Evolutionary conservation across 2,113 vertebrate species (phyloP), one percentile per base, ranked within the genome.

Genomic region (Alligator sinensis): DNA sequence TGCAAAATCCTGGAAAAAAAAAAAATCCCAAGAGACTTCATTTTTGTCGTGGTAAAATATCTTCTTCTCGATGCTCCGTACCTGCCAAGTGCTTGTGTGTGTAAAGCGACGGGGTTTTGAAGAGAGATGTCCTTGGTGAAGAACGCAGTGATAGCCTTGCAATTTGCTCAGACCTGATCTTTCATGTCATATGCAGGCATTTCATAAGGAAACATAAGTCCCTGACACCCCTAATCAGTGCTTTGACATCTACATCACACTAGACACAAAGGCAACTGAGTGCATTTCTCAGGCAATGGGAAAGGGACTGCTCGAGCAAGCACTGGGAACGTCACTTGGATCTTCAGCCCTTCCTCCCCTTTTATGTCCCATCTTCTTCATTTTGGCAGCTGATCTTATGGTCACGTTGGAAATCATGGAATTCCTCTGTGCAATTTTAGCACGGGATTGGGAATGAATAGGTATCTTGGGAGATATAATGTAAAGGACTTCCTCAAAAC

Each of bases 71-170:
- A n/a, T 96, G 96, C 97, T 7, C 93, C 95, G 91, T 93, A 96
- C 87, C 95, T 97, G 90, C 95, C 93, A 92, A 94, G 3, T 0
- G 77, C 4, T 54, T 47, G 28, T 84, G 0, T 21, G 27, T 28
- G 79, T 89, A 91, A 28, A n/a, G 66, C 3, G 6, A 61, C 55
- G 62, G 79, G 86, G 85, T 28, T 22, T 89, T 92, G 95, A 89
- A 89, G 82, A 91, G 86, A 81, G 94, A 93, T 97, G 95, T 84
- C 96, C 96, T 96, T 96, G 95, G 95, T 34, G 0, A 92, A 75
- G 82, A 82, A 81, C 14, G 11, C 54, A 24, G 76, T 28, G 83
- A 82, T 54, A 83, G 88, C 66, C 82, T 21, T 61, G 16, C 2
- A 1, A 38, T 74, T 62, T 80, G 66, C 88, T 93, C 70, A 14